phyloP scores from a whole-genome alignment of 2,113 vertebrate genomes.

The Lamprotornis superbus region DNA sequence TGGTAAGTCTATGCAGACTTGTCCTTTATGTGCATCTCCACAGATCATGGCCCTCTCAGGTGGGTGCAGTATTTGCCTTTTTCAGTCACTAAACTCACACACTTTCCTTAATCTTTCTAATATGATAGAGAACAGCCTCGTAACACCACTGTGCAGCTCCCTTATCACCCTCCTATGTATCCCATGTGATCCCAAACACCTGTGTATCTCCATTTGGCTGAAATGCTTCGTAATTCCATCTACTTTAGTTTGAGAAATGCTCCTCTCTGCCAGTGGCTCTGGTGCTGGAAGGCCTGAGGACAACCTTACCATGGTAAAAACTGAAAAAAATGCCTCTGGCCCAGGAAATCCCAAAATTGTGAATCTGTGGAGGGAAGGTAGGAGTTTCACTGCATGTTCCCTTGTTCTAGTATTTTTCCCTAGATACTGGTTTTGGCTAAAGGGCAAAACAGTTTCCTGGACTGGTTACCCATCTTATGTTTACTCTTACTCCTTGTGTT shows the following conservation, averaged over 20 bases:
- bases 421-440: neutral
- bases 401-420: neutral
- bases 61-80: neutral
- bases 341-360: neutral
- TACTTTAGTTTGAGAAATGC: neutral
- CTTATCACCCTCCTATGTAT: neutral
- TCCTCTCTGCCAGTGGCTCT: neutral
- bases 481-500: neutral
- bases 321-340: neutral
- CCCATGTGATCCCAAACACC: neutral
- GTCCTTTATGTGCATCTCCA: neutral
- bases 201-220: neutral
- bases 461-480: neutral
- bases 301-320: neutral
- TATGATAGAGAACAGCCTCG: neutral
- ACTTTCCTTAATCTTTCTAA: neutral
- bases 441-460: neutral
- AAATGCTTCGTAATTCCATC: neutral
- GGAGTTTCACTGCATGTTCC: neutral
- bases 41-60: neutral
- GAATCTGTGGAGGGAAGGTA: neutral
- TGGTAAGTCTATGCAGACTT: neutral
- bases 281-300: neutral
- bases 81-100: neutral
- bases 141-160: neutral